Conservation (phyloP, 2,797 vertebrate species). For the Catamblyrhynchus diadema region DNA sequence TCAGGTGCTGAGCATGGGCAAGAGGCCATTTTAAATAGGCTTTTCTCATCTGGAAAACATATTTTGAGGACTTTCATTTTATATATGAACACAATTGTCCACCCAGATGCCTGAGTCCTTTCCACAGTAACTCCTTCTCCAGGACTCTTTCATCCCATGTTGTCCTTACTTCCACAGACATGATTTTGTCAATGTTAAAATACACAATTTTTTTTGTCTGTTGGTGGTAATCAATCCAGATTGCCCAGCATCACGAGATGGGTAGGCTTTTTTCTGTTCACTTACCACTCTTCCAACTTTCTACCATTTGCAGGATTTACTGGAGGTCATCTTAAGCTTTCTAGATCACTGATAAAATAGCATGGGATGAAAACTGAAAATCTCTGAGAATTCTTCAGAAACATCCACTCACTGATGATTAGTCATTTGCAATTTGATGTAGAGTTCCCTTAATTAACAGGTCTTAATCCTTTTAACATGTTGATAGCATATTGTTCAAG, state of each 20-base stretch:
- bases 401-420: background rate
- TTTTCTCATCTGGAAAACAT: background rate
- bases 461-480: slow-evolving; percentile 22
- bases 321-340: background rate
- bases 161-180: background rate
- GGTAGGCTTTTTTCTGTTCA: background rate
- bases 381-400: background rate
- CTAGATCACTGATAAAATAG: background rate
- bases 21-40: background rate
- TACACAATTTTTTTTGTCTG: fast-evolving
- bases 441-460: slow-evolving; percentile 22
- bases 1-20: background rate
- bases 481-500: slow-evolving; percentile 39
- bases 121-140: background rate
- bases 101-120: background rate
- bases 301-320: background rate
- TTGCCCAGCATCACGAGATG: background rate
- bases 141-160: background rate
- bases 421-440: slow-evolving; percentile 7
- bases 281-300: background rate
- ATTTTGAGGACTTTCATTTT: background rate
- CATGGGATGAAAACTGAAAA: background rate
- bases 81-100: background rate
- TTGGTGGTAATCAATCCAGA: background rate
- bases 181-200: background rate